These are phyloP conservation scores for Leistus spinibarbis DNA, from an alignment of 2,888 invertebrate genomes.

Conservation along the genomic window DNA sequence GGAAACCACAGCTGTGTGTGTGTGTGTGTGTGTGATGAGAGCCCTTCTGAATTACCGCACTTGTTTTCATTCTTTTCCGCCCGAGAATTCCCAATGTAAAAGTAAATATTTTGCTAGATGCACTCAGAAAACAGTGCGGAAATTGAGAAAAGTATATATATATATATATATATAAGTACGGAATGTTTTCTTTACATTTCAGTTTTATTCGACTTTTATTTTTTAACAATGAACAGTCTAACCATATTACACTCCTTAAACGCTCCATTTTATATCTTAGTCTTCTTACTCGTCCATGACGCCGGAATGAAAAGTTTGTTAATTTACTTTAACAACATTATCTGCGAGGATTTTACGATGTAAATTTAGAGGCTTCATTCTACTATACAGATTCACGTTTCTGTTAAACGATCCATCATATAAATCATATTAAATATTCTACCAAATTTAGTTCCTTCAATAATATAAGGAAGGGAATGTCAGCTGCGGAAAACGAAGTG, in stretches of 20 bases:
- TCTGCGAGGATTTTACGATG: too few species aligned
- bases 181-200: background rate
- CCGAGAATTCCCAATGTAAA: slow-evolving; percentile 17
- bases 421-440: too few species aligned
- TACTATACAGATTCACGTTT: too few species aligned
- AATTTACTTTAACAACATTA: too few species aligned
- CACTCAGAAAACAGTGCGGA: slow-evolving; percentile 30
- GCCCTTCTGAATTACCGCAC: slow-evolving; percentile 31
- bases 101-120: slow-evolving; percentile 37
- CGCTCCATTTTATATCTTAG: background rate
- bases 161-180: too few species aligned
- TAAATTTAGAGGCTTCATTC: too few species aligned
- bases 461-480: too few species aligned
- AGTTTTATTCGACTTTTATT: background rate
- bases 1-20: background rate
- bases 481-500: too few species aligned
- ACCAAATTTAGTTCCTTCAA: too few species aligned
- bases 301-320: background rate
- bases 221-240: background rate
- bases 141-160: slow-evolving; percentile 37
- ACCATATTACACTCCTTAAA: background rate
- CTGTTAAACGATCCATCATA: too few species aligned
- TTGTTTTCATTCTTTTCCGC: slow-evolving; percentile 35
- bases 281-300: background rate
- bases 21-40: background rate